Percentiles rank a stretch among this genome's conserved stretches.
Evolutionary conservation across 2,888 invertebrate species (phyloP).

Genomic region (Ectropis crepuscularia): DNA sequence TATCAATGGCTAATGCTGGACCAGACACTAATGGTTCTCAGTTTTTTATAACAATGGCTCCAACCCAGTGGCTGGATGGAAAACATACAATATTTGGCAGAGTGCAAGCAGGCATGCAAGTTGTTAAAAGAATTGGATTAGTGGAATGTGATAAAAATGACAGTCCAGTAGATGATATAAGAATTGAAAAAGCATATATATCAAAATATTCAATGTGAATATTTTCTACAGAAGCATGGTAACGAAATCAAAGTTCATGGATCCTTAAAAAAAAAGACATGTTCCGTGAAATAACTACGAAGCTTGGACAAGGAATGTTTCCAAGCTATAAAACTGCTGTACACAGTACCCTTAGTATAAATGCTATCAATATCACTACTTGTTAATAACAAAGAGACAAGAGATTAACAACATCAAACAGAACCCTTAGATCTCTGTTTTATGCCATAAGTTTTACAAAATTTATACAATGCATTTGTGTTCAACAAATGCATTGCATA

Average conservation of each 20-base stretch:
- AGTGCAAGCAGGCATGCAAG: constrained; percentile 94
- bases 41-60: constrained; percentile 98
- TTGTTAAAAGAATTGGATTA: constrained; percentile 95
- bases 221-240: not conserved
- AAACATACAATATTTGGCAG: constrained; percentile 99
- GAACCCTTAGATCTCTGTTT: too few species aligned
- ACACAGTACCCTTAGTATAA: too few species aligned
- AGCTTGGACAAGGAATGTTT: too few species aligned
- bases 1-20: constrained; percentile 99
- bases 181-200: constrained; percentile 85
- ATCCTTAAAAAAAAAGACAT: too few species aligned
- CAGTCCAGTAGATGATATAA: constrained; percentile 94
- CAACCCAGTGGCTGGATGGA: constrained; percentile 98
- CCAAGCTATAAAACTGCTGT: too few species aligned
- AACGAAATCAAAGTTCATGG: not conserved
- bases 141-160: constrained; percentile 98
- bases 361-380: too few species aligned
- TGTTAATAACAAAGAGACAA: too few species aligned
- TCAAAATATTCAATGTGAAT: constrained; percentile 53
- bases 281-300: too few species aligned
- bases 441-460: too few species aligned
- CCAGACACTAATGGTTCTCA: constrained; percentile 99
- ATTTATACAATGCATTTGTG: too few species aligned
- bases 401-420: too few species aligned
- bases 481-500: too few species aligned